phyloP scores from a whole-genome alignment of 1,140 invertebrate genomes.

The Chlorops oryzae region DNA sequence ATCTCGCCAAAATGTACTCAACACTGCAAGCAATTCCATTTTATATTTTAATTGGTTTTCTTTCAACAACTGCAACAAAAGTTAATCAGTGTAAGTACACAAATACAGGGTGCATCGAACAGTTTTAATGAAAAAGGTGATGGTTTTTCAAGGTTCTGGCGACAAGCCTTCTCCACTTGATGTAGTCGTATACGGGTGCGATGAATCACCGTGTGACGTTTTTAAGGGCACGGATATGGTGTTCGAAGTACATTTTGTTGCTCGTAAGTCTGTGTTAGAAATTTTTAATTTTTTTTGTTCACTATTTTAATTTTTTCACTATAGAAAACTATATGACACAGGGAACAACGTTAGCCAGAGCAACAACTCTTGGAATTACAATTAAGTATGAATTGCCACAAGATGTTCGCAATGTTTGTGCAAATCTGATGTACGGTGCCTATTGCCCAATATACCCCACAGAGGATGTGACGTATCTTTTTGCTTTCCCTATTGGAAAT shows the following conservation, averaged over 20 bases:
- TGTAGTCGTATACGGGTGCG: slow-evolving; percentile 27
- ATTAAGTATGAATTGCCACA: slow-evolving; percentile 36
- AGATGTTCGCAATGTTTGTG: slow-evolving; percentile 32
- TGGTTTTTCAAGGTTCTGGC: slow-evolving; percentile 36
- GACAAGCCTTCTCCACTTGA: slow-evolving; percentile 34
- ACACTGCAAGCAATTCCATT: too few species aligned
- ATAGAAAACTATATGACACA: slow-evolving; percentile 30
- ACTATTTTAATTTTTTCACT: neutral
- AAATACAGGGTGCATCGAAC: too few species aligned
- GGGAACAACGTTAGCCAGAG: slow-evolving; percentile 29
- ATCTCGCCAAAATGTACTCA: too few species aligned
- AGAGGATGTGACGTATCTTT: slow-evolving; percentile 42
- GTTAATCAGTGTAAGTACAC: too few species aligned
- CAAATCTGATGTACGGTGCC: slow-evolving; percentile 35
- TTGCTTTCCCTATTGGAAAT: slow-evolving; percentile 31
- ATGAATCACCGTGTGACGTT: slow-evolving; percentile 29
- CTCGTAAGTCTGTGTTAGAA: slow-evolving; percentile 9
- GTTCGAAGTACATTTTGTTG: slow-evolving; percentile 37
- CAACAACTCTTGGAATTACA: slow-evolving; percentile 36
- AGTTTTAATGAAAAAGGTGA: too few species aligned
- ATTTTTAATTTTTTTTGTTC: neutral
- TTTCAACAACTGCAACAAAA: too few species aligned
- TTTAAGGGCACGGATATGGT: slow-evolving; percentile 22
- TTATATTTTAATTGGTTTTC: too few species aligned
- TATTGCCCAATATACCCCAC: slow-evolving; percentile 40